phyloP scores from a whole-genome alignment of 92 coral and sea anemone species.

The Actinostola sp. region DNA sequence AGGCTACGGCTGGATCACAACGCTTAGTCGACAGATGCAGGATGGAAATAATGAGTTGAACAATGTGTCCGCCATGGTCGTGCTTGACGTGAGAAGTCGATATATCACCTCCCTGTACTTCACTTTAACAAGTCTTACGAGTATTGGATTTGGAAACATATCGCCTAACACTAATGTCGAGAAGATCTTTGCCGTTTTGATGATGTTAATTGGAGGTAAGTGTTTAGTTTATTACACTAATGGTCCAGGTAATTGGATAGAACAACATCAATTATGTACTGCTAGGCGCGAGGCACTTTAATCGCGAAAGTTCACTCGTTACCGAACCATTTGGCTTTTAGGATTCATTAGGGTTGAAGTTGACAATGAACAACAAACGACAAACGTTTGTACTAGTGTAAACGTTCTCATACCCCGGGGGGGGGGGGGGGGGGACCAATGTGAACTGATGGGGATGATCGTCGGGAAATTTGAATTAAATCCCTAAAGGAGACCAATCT shows the following conservation, averaged over 20 bases:
- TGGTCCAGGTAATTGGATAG: not conserved
- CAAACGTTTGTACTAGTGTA: too few relatives aligned
- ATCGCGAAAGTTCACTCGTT: too few relatives aligned
- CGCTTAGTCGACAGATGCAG: conserved; percentile 52
- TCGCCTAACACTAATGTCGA: conserved; percentile 89
- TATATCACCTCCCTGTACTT: conserved; percentile 90
- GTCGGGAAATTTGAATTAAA: too few relatives aligned
- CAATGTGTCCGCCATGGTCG: conserved; percentile 7
- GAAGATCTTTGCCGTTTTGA: conserved; percentile 80
- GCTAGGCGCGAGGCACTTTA: too few relatives aligned
- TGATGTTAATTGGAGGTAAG: conserved; percentile 94
- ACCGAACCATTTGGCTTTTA: too few relatives aligned
- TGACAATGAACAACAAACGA: too few relatives aligned
- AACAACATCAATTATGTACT: too few relatives aligned
- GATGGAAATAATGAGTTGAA: not conserved
- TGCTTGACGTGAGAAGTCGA: conserved; percentile 47
- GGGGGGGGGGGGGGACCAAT: too few relatives aligned
- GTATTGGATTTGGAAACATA: conserved; percentile 96
- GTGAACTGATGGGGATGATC: too few relatives aligned
- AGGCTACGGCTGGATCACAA: conserved; percentile 77
- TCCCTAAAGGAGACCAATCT: too few relatives aligned
- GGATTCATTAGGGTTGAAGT: too few relatives aligned
- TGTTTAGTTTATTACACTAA: not conserved
- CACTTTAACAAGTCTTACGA: conserved; percentile 89
- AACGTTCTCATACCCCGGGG: too few relatives aligned